Conservation (phyloP, 2,113 vertebrate species). For the Guaruba guarouba region DNA sequence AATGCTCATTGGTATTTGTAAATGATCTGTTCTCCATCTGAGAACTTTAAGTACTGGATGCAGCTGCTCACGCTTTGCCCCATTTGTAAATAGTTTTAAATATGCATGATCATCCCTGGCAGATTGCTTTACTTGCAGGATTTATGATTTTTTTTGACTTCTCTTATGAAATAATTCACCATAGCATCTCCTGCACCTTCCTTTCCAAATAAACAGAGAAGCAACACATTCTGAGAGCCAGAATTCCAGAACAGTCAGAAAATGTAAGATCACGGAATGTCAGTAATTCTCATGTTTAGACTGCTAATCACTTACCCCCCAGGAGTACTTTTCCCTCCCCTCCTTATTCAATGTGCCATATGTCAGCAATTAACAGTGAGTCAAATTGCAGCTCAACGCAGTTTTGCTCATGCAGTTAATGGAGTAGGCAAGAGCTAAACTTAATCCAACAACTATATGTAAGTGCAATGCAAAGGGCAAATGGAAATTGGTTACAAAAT, state of each 20-base stretch:
- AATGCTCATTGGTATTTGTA: conserved; percentile 3
- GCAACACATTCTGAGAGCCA: background rate
- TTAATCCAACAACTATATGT: conserved; percentile 6
- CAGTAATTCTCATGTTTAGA: conserved; percentile 22
- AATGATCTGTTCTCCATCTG: conserved; percentile 18
- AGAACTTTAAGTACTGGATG: conserved; percentile 36
- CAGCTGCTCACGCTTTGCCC: conserved; percentile 28
- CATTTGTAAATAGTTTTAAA: conserved; percentile 61
- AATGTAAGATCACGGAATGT: background rate
- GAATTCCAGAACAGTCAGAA: conserved; percentile 6
- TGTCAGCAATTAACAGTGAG: conserved; percentile 55
- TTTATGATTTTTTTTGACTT: background rate
- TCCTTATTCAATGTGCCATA: conserved; percentile 41
- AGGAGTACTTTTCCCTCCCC: conserved; percentile 6
- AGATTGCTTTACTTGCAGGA: conserved; percentile 23
- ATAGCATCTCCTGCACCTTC: background rate
- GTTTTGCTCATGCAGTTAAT: conserved; percentile 11
- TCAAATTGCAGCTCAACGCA: conserved; percentile 33
- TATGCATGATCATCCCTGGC: conserved; percentile 27
- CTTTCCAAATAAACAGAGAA: background rate
- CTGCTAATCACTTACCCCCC: conserved; percentile 1
- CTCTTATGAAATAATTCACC: background rate
- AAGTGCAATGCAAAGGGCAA: conserved; percentile 45
- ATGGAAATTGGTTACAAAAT: conserved; percentile 47
- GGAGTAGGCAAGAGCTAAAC: conserved; percentile 9